A percentile compares a stretch with the other conserved stretches of the same genome.
phyloP scores from a whole-genome alignment of 1,140 invertebrate genomes.

The Aphaenogaster rudis region DNA sequence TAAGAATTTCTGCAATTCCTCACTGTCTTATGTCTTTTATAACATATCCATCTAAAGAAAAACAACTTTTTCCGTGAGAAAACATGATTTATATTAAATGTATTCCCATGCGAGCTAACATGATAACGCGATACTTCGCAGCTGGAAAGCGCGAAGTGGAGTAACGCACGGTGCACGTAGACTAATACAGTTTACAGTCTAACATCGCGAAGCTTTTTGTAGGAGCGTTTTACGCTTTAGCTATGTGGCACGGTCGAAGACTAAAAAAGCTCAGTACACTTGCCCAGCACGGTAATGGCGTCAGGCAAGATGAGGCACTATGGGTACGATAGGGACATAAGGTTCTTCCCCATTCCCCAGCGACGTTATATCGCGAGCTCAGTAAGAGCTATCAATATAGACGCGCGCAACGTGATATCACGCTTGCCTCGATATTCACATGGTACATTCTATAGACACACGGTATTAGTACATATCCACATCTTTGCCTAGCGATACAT shows the following conservation, averaged over 20 bases:
- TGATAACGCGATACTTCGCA: slow-evolving; percentile 12
- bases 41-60: neutral
- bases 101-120: slow-evolving; percentile 7
- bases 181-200: slow-evolving; percentile 31
- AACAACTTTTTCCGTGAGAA: neutral
- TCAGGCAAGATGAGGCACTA: slow-evolving; percentile 24
- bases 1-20: neutral
- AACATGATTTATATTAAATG: slow-evolving; percentile 25
- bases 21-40: neutral
- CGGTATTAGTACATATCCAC: slow-evolving; percentile 7
- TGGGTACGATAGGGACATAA: slow-evolving; percentile 25
- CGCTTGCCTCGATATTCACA: neutral
- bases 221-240: slow-evolving; percentile 38
- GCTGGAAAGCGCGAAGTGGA: neutral
- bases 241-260: slow-evolving; percentile 31
- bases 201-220: slow-evolving; percentile 49
- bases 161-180: slow-evolving; percentile 15
- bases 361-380: slow-evolving; percentile 22
- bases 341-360: slow-evolving; percentile 37
- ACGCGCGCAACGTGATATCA: neutral
- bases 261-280: slow-evolving; percentile 38
- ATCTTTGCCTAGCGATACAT: neutral
- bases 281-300: slow-evolving; percentile 38
- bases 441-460: slow-evolving; percentile 3
- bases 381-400: slow-evolving; percentile 53